A percentile compares a stretch with the other conserved stretches of the same genome.
Conservation (phyloP, 2,113 vertebrate species). For the Sula dactylatra region DNA sequence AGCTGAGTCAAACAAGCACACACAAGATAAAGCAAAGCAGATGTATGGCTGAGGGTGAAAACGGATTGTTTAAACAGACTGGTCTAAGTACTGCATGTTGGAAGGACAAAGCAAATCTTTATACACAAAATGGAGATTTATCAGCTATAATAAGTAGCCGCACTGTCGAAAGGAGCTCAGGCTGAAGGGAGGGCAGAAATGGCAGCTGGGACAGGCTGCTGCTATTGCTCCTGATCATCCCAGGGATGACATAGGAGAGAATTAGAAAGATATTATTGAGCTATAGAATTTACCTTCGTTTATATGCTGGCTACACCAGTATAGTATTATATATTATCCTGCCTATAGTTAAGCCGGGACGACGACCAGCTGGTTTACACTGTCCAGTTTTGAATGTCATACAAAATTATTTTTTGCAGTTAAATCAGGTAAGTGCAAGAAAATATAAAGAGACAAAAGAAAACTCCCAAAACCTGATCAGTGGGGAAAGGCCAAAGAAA, state of each 20-base stretch:
- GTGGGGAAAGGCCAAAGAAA: background rate
- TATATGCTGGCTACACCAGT: background rate
- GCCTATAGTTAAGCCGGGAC: background rate
- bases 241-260: background rate
- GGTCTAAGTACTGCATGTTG: background rate
- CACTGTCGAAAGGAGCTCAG: background rate
- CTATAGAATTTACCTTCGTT: background rate
- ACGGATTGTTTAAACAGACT: background rate
- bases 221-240: background rate
- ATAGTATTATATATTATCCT: background rate
- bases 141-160: accelerated
- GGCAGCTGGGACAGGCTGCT: background rate
- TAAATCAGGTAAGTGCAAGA: background rate
- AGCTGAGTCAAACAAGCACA: background rate
- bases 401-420: background rate
- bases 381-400: background rate
- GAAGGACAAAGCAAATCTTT: background rate
- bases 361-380: background rate
- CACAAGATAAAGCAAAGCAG: background rate
- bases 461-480: background rate
- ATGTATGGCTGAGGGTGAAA: background rate
- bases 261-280: background rate
- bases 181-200: background rate
- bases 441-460: background rate
- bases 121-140: background rate